These are phyloP conservation scores for Tenthredo distinguenda DNA, from an alignment of 2,888 invertebrate species.

Conservation along the genomic window DNA sequence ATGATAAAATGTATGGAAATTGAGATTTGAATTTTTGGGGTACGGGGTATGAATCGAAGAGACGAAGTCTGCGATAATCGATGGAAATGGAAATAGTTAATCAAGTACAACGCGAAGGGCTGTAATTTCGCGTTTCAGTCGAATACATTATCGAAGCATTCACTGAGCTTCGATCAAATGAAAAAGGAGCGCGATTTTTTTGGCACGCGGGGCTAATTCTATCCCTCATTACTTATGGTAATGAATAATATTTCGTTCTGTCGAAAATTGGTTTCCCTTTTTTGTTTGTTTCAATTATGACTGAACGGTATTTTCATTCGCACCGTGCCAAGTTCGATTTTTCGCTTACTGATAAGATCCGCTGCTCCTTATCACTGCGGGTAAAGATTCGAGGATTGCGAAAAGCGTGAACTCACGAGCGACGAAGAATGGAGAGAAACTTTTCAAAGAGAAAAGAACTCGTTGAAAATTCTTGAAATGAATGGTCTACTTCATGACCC, in stretches of 20 bases:
- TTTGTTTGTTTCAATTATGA: background rate
- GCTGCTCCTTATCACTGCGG: background rate
- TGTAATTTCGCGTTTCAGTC: background rate
- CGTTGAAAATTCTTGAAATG: background rate
- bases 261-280: background rate
- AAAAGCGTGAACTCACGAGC: background rate
- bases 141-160: background rate
- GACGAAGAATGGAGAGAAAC: background rate
- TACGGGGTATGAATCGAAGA: background rate
- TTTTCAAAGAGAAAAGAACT: background rate
- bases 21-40: background rate
- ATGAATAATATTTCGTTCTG: background rate
- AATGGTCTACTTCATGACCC: slow-evolving; percentile 2
- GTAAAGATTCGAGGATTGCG: background rate
- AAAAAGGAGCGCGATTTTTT: background rate
- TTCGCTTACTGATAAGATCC: background rate
- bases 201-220: background rate
- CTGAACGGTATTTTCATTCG: background rate
- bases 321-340: background rate
- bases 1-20: slow-evolving; percentile 12
- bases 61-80: background rate
- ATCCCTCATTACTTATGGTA: background rate
- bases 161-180: background rate
- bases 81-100: background rate
- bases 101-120: background rate